phyloP scores from a whole-genome alignment of 2,888 invertebrate species.

The Diploptera punctata region DNA sequence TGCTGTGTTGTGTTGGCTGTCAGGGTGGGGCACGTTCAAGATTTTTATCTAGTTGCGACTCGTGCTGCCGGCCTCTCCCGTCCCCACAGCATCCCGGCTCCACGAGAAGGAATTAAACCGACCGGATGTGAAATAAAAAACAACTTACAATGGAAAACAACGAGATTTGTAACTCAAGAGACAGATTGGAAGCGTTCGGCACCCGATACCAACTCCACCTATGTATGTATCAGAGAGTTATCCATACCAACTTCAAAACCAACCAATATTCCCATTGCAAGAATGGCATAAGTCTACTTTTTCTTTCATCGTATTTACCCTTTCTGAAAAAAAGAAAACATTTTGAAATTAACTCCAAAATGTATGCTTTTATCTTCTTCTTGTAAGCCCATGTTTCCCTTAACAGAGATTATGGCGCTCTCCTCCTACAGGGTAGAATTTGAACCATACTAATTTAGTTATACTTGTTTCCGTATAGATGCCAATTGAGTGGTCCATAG shows the following conservation, averaged over 20 bases:
- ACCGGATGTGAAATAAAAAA: slow-evolving; percentile 31
- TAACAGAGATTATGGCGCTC: no score
- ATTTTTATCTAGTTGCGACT: slow-evolving; percentile 28
- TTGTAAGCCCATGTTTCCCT: no score
- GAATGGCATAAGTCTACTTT: not conserved
- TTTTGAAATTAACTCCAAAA: no score
- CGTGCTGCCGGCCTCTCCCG: slow-evolving; percentile 26
- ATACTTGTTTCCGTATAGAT: no score
- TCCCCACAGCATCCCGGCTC: slow-evolving; percentile 23
- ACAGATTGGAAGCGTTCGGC: slow-evolving; percentile 18
- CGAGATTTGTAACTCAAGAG: slow-evolving; percentile 28
- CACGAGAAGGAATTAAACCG: slow-evolving; percentile 25
- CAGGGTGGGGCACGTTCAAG: slow-evolving; percentile 31
- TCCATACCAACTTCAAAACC: not conserved
- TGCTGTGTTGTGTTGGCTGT: slow-evolving; percentile 15
- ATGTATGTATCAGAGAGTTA: slow-evolving; percentile 2
- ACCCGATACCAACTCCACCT: slow-evolving; percentile 10
- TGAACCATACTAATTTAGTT: no score
- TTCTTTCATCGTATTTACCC: no score
- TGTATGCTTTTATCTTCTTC: no score
- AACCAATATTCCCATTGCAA: not conserved
- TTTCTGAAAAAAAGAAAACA: no score
- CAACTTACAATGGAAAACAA: slow-evolving; percentile 26
- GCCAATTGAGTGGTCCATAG: no score
- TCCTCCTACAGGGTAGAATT: no score